Evolutionary conservation across 2,888 invertebrate genomes (phyloP).

Genomic region (Aphidius colemani): DNA sequence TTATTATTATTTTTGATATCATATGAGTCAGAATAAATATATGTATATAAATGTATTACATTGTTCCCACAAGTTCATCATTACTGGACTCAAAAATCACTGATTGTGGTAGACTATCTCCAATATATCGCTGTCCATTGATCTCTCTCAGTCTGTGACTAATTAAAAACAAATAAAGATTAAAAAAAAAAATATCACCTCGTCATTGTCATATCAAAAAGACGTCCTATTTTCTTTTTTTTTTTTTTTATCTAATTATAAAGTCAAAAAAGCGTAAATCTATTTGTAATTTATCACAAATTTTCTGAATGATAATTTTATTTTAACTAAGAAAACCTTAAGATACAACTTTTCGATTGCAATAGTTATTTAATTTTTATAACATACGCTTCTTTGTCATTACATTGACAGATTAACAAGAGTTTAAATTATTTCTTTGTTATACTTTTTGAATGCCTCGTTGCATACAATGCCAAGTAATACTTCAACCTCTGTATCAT

Average conservation of each 20-base stretch:
- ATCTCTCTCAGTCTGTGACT: conserved; percentile 48
- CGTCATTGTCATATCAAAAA: too few relatives aligned
- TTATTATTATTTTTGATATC: too few relatives aligned
- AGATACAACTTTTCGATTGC: too few relatives aligned
- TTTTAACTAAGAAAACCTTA: too few relatives aligned
- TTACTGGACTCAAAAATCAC: conserved; percentile 42
- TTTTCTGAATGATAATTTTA: too few relatives aligned
- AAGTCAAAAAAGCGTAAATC: too few relatives aligned
- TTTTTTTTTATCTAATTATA: too few relatives aligned
- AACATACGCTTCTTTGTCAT: conserved; percentile 1
- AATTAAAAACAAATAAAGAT: background rate
- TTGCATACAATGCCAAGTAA: conserved; percentile 46
- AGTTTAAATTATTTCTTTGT: background rate
- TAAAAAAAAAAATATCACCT: too few relatives aligned
- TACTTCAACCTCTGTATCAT: conserved; percentile 37
- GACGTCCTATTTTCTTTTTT: too few relatives aligned
- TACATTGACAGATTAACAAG: conserved; percentile 11
- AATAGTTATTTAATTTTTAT: too few relatives aligned
- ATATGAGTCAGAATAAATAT: too few relatives aligned
- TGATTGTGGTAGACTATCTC: conserved; percentile 42
- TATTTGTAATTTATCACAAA: too few relatives aligned
- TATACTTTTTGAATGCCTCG: conserved; percentile 47
- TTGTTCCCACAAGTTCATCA: conserved; percentile 46
- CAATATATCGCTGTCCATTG: conserved; percentile 44
- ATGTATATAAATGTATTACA: conserved; percentile 34